phyloP scores from a whole-genome alignment of 64 coral and sea anemone genomes.

The Porites lutea region DNA sequence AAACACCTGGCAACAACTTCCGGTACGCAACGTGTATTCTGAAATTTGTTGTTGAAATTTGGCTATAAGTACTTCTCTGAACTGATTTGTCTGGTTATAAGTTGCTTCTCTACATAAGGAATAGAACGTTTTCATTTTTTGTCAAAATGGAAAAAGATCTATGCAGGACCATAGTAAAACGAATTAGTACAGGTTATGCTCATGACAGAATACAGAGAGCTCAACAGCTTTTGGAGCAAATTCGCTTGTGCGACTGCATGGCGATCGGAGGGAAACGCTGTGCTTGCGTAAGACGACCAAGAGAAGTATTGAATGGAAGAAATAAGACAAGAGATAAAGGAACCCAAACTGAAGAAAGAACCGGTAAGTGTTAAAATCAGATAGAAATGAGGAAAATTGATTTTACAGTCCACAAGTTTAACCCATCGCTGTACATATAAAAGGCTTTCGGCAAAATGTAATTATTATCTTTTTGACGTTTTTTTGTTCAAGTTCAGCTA shows the following conservation, averaged over 20 bases:
- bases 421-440: no score
- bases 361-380: neutral
- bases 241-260: neutral
- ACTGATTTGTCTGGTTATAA: no score
- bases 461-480: no score
- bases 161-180: neutral
- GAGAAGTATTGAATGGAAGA: no score
- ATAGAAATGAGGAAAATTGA: neutral
- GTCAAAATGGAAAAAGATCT: neutral
- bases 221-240: neutral
- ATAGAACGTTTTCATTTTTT: neutral
- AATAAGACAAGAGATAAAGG: neutral
- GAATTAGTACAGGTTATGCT: neutral
- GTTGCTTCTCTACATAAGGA: neutral
- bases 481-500: no score
- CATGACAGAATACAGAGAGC: neutral
- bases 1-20: no score
- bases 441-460: no score
- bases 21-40: no score
- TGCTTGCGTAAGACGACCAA: neutral
- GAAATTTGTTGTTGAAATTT: no score
- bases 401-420: neutral
- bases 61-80: neutral
- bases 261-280: neutral
- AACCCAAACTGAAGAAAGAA: neutral